Evolutionary conservation across 2,113 vertebrate species (phyloP), one percentile per base, ranked within the genome.

Genomic region (Bufo gargarizans): DNA sequence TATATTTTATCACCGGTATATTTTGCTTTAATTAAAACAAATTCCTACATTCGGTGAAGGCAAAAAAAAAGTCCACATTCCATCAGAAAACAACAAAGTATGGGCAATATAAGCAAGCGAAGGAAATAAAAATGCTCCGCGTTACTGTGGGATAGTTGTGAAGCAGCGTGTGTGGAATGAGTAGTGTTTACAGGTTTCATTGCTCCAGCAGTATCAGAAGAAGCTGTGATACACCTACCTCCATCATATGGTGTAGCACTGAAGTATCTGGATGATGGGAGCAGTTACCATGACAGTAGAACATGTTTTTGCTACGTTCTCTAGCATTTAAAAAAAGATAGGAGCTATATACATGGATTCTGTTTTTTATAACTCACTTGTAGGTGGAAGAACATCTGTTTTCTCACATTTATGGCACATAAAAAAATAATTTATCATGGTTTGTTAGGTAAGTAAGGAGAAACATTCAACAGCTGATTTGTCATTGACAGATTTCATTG

Each of bases 221-320:
- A 76, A 20, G 47, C 33, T 50, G 72, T 78, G 55, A 78, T 78
- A 55, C 55, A 78, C 33, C 1, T n/a, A 78, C 33, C 50, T 77
- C 47, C 22, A 3, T 14, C 50, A 78, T 78, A 55, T 1, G 1
- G 22, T 55, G 49, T 14, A 78, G 49, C 50, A 56, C 50, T 56
- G 20, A 33, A 9, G 20, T 55, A 22, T 78, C 50, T n/a, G 47
- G 43, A 77, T 77, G 74, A 53, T 53, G 47, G 20, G 20, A 78
- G 77, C 50, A 22, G 77, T 78, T 78, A 33, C 77, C 77, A 78
- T 78, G 77, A 14, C 77, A 56, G 56, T 56, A 33, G 6, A 11
- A 22, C 33, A 77, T 49, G 74, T 77, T 77, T 78, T 76, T 49
- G 47, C 72, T 76, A 76, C 16, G 10, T 76, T 49, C 45, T 50